phyloP scores from a whole-genome alignment of 2,113 vertebrate genomes.

The Epinephelus fuscoguttatus region DNA sequence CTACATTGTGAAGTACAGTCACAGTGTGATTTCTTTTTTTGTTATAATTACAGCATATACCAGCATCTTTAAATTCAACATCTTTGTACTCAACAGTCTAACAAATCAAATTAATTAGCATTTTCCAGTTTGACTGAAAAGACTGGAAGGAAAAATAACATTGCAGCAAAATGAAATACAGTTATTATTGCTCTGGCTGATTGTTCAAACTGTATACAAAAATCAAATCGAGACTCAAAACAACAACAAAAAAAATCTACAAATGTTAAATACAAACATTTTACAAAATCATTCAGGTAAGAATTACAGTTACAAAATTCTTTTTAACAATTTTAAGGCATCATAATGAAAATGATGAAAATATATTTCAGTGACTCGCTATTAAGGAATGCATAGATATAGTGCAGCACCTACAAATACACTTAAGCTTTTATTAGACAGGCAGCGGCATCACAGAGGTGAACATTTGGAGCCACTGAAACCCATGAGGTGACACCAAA shows the following conservation, averaged over 20 bases:
- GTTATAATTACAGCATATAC: conserved; percentile 20
- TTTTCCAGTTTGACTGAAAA: conserved; percentile 43
- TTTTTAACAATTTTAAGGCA: conserved; percentile 56
- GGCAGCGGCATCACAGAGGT: background rate
- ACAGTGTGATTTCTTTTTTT: conserved; percentile 29
- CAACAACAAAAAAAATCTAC: background rate
- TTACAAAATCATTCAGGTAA: conserved; percentile 37
- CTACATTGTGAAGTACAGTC: conserved; percentile 22
- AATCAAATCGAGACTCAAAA: background rate
- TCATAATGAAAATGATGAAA: conserved; percentile 16
- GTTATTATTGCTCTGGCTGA: conserved; percentile 28
- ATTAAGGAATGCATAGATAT: conserved; percentile 67
- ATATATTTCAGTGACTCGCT: conserved; percentile 21
- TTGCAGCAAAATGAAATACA: conserved; percentile 12
- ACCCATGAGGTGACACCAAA: too few relatives aligned
- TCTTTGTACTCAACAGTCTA: background rate
- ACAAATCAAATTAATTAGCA: conserved; percentile 28
- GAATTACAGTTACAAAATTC: conserved; percentile 31
- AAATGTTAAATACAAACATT: conserved; percentile 57
- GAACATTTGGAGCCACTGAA: too few relatives aligned
- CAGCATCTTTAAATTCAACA: conserved; percentile 3
- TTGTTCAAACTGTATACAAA: conserved; percentile 60
- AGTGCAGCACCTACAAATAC: conserved; percentile 43
- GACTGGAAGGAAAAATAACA: conserved; percentile 24
- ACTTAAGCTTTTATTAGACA: background rate